Conservation (phyloP, 1,140 invertebrate species). For the Cydia pomonella region DNA sequence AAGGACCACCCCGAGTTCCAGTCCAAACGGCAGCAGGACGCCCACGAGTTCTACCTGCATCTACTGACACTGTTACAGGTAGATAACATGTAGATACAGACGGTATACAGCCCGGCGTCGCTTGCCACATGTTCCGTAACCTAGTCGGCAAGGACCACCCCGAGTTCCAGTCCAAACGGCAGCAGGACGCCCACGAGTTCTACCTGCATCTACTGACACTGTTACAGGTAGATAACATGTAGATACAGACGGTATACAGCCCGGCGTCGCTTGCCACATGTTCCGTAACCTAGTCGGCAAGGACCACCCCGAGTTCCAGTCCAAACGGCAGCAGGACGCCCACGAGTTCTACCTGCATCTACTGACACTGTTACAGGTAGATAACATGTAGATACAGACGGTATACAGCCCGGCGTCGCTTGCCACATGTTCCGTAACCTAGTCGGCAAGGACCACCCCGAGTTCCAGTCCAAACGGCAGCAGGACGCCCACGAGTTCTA, state of each 20-base stretch:
- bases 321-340: conserved; percentile 98
- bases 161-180: conserved; percentile 96
- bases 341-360: conserved; percentile 98
- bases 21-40: conserved; percentile 98
- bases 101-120: conserved; percentile 88
- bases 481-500: conserved; percentile 99
- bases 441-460: conserved; percentile 94
- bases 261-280: conserved; percentile 95
- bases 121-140: conserved; percentile 96
- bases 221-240: conserved; percentile 88
- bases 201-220: conserved; percentile 95
- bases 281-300: conserved; percentile 95
- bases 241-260: conserved; percentile 82
- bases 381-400: conserved; percentile 83
- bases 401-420: conserved; percentile 88
- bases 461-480: conserved; percentile 97
- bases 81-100: too few species aligned
- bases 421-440: conserved; percentile 97
- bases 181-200: conserved; percentile 99
- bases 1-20: conserved; percentile 96
- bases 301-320: conserved; percentile 96
- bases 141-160: conserved; percentile 94
- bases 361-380: conserved; percentile 90
- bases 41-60: conserved; percentile 97
- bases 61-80: conserved; percentile 92